These are phyloP conservation scores for Pteromalus puparum DNA, from an alignment of 1,140 invertebrate genomes.

Conservation along the genomic window DNA sequence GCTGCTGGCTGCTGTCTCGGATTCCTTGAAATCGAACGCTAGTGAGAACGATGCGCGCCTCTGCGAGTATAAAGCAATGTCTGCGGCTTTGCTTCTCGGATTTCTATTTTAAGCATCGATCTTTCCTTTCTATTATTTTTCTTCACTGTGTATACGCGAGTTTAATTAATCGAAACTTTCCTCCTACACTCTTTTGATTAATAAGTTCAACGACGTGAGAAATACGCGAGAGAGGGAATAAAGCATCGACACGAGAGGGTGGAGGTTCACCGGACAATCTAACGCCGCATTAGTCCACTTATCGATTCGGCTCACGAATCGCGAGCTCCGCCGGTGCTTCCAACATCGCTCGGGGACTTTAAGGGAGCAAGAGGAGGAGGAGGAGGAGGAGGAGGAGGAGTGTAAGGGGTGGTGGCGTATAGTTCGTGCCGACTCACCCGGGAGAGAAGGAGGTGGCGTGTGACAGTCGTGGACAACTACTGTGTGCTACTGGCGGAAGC, in stretches of 20 bases:
- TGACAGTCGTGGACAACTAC: conserved; percentile 38
- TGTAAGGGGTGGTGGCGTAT: not conserved
- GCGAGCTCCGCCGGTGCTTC: conserved; percentile 13
- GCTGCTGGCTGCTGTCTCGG: conserved; percentile 29
- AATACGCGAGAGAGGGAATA: too few species aligned
- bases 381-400: not conserved
- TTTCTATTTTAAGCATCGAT: conserved; percentile 38
- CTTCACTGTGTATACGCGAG: too few species aligned
- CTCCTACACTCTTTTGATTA: too few species aligned
- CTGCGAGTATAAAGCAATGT: not conserved
- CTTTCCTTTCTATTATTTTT: not conserved
- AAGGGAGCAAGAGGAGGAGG: not conserved
- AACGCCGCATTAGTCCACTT: conserved; percentile 9
- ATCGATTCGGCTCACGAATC: conserved; percentile 52
- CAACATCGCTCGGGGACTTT: conserved; percentile 23
- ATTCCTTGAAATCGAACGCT: conserved; percentile 48
- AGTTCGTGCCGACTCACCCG: not conserved
- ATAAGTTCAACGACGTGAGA: too few species aligned
- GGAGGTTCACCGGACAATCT: conserved; percentile 14
- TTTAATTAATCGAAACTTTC: conserved; percentile 18
- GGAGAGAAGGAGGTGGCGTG: conserved; percentile 5
- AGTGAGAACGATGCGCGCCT: not conserved
- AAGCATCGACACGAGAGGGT: not conserved
- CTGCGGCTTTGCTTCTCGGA: not conserved
- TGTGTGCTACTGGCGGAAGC: conserved; percentile 26